phyloP scores from a whole-genome alignment of 2,888 invertebrate genomes.

The Tipula lateralis region DNA sequence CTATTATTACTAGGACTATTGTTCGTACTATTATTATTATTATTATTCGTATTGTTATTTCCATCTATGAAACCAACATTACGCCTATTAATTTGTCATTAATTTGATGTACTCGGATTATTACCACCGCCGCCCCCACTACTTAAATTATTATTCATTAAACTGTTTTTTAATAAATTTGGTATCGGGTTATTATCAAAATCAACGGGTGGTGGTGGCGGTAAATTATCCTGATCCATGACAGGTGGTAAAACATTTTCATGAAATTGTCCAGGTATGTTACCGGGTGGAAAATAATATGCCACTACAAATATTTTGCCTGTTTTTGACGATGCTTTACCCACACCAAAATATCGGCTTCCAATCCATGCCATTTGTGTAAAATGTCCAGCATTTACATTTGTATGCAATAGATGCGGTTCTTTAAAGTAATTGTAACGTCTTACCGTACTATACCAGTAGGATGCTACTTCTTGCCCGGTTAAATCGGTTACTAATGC shows the following conservation, averaged over 20 bases:
- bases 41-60: neutral
- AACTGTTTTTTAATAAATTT: conserved; percentile 34
- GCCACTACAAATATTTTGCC: conserved; percentile 80
- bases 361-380: conserved; percentile 81
- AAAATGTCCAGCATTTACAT: conserved; percentile 79
- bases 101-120: neutral
- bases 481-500: conserved; percentile 64
- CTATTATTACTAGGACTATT: neutral
- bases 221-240: conserved; percentile 56
- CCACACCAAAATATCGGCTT: conserved; percentile 72
- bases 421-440: conserved; percentile 72
- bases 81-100: neutral
- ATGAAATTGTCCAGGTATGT: conserved; percentile 62
- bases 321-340: conserved; percentile 70
- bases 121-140: conserved; percentile 27
- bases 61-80: neutral
- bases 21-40: neutral
- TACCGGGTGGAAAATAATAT: conserved; percentile 74
- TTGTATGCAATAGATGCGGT: conserved; percentile 66
- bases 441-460: conserved; percentile 75
- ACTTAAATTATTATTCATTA: conserved; percentile 34
- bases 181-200: conserved; percentile 35
- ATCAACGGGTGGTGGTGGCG: conserved; percentile 41
- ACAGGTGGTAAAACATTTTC: conserved; percentile 72
- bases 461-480: conserved; percentile 73